Evolutionary conservation across 2,113 vertebrate genomes (phyloP).

Genomic region (Stegostoma tigrinum): DNA sequence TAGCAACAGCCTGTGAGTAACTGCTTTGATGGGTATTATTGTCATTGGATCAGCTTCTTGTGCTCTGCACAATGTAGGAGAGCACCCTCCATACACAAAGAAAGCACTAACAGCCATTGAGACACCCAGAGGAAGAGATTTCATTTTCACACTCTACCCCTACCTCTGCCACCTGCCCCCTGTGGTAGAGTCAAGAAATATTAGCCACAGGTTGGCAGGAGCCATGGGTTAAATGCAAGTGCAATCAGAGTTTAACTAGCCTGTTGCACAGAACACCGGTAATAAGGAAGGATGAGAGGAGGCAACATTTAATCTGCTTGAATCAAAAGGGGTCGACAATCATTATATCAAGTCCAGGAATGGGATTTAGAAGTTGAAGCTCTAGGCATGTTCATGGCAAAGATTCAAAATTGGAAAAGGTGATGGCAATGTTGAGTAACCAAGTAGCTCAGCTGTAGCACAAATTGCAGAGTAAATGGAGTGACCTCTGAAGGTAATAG

Average conservation of each 20-base stretch:
- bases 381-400: background rate
- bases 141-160: background rate
- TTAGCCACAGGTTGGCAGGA: background rate
- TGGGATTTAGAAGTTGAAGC: background rate
- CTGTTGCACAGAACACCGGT: background rate
- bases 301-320: background rate
- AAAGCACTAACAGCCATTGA: background rate
- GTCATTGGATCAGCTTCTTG: background rate
- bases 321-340: background rate
- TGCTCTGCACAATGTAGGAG: background rate
- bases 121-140: background rate
- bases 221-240: background rate
- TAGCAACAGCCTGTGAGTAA: background rate
- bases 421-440: background rate
- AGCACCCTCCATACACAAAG: background rate
- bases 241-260: background rate
- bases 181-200: background rate
- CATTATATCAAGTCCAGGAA: background rate
- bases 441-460: background rate
- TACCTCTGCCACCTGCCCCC: no score
- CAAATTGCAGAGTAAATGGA: background rate
- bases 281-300: background rate
- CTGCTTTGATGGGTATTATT: background rate
- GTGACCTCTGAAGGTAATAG: background rate
- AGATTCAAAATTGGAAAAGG: background rate